A percentile compares a stretch with the other conserved stretches of the same genome.
Conservation (phyloP, 2,797 vertebrate genomes). For the Australoheros facetus region DNA sequence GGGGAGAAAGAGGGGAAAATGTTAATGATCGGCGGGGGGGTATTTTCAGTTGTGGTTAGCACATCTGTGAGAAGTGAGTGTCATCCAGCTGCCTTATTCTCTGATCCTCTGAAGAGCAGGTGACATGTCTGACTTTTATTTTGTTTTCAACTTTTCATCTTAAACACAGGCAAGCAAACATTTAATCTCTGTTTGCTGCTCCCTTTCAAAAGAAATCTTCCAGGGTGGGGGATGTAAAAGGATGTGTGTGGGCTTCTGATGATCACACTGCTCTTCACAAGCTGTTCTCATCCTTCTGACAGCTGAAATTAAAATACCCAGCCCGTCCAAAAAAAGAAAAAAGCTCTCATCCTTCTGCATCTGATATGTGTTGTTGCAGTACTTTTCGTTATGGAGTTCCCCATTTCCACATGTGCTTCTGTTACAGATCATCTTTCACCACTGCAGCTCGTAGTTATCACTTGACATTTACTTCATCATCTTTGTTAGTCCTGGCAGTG, state of each 20-base stretch:
- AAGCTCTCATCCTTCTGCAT: slow-evolving; percentile 4
- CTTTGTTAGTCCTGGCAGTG: background rate
- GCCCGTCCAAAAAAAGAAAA: background rate
- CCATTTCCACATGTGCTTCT: slow-evolving; percentile 34
- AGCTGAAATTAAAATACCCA: slow-evolving; percentile 11
- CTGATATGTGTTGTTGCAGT: background rate
- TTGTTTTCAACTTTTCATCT: background rate
- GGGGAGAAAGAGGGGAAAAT: background rate
- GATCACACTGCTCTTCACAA: slow-evolving; percentile 12
- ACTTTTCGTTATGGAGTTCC: slow-evolving; percentile 40
- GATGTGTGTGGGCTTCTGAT: slow-evolving; percentile 49
- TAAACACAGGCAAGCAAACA: no score
- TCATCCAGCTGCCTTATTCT: background rate
- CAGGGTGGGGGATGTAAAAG: slow-evolving; percentile 4
- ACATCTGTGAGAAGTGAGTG: slow-evolving; percentile 14
- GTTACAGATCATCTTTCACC: slow-evolving; percentile 46
- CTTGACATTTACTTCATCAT: slow-evolving; percentile 44
- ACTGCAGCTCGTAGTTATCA: slow-evolving; percentile 31
- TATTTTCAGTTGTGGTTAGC: slow-evolving; percentile 29
- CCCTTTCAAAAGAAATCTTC: background rate
- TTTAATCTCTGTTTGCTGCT: background rate
- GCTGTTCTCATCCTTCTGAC: slow-evolving; percentile 25
- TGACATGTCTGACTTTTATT: background rate
- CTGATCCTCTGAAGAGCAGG: background rate
- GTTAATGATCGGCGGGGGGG: background rate